phyloP scores from a whole-genome alignment of 2,113 vertebrate species.

The Menidia beryllina region DNA sequence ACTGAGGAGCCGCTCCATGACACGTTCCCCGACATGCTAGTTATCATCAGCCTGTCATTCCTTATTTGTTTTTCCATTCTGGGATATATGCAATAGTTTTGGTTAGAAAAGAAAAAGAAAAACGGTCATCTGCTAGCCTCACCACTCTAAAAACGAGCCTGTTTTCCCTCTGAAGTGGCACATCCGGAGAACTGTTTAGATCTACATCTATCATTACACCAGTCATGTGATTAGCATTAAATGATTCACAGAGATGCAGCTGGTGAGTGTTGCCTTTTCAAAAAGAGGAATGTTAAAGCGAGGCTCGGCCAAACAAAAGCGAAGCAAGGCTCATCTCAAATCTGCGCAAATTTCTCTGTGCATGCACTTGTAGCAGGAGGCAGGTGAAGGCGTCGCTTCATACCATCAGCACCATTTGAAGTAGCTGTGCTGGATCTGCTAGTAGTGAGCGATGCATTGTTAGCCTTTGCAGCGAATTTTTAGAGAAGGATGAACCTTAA shows the following conservation, averaged over 20 bases:
- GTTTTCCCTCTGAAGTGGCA: conserved; percentile 1
- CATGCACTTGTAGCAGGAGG: no score
- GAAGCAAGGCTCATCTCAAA: no score
- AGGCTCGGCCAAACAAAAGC: neutral
- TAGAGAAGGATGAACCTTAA: no score
- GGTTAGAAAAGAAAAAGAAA: neutral
- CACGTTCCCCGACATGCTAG: neutral
- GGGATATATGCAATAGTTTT: neutral
- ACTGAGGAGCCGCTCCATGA: neutral
- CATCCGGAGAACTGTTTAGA: neutral
- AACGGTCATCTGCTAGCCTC: no score
- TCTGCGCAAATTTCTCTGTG: no score
- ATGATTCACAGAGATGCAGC: conserved; percentile 9
- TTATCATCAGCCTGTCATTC: neutral
- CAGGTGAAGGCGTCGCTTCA: neutral
- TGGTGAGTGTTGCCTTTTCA: conserved; percentile 3
- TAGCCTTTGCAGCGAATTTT: no score
- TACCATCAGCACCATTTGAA: neutral
- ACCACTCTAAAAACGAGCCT: no score
- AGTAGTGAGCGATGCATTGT: no score
- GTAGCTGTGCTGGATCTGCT: no score
- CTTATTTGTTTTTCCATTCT: neutral
- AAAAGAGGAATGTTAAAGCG: neutral
- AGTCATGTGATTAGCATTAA: conserved; percentile 8
- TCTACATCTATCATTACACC: conserved; percentile 4